Evolutionary conservation across 2,888 invertebrate genomes (phyloP), one percentile per base, ranked within the genome.

Genomic region (Calameuta idolon): DNA sequence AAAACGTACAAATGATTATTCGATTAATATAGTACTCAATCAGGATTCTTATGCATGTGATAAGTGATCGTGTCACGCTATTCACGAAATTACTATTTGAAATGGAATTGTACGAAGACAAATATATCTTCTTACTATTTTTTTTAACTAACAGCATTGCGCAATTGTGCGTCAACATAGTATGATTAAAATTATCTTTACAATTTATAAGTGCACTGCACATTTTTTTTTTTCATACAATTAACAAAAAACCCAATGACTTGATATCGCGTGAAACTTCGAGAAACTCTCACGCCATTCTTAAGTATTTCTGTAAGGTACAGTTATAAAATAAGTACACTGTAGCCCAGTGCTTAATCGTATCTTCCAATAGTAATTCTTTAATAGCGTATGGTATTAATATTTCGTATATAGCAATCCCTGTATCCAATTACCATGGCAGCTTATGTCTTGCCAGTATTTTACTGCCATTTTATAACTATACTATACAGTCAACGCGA

Each of bases 401-500:
- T 55, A 55, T 55, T 55, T 55, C 23, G 23, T 55, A 55, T 55
- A 55, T 55, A 55, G 55, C 9, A 55, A 55, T 55, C 9, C 23
- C 23, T 55, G 9, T 55, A 55, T 23, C 9, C 55, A 23, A 23
- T 55, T 55, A 23, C 55, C 55, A 1, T 55, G 71, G 71, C 71
- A 30, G 30, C 23, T 71, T 11, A 9, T 55, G 55, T 55, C 74
- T 74, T 74, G 74, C 74, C 74, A 74, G 34, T 74, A 35, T 12
- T 37, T n/a, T 71, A 71, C 71, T 71, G 71, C 71, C 31, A 71
- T 71, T 71, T 71, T 33, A 71, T 15, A 71, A 15, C 30, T 30
- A 34, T 34, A 23, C 5, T 55, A 15, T 23, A 23, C 55, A 55
- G 55, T 23, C 23, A 55, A 34, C 71, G 71, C 31, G 34, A 33